Conservation (phyloP, 2,113 vertebrate species). For the Astur gentilis region DNA sequence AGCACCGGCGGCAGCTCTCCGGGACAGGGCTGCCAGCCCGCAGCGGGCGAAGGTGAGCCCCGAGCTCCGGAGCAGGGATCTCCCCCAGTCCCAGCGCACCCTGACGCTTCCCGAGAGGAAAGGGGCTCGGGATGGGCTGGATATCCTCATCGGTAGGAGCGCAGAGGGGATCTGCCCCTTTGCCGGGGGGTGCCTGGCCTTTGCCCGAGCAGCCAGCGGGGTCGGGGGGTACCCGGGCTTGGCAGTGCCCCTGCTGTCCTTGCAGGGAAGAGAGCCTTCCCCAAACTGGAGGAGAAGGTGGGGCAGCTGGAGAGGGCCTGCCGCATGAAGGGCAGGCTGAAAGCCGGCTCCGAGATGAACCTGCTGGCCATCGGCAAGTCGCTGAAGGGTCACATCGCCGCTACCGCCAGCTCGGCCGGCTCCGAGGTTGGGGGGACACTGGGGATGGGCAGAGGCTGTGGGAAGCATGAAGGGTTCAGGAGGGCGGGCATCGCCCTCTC, state of each 20-base stretch:
- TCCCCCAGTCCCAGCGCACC: background rate
- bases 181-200: background rate
- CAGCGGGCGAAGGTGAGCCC: background rate
- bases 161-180: fast-evolving
- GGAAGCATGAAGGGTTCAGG: fast-evolving
- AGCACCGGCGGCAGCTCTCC: background rate
- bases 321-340: conserved; percentile 49
- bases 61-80: background rate
- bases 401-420: conserved; percentile 62
- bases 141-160: background rate
- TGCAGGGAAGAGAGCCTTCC: conserved; percentile 52
- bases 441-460: fast-evolving
- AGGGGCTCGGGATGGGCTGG: background rate
- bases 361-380: conserved; percentile 65
- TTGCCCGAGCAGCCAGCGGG: fast-evolving
- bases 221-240: fast-evolving
- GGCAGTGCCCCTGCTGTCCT: background rate
- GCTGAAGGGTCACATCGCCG: conserved; percentile 69
- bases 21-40: background rate
- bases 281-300: conserved; percentile 62
- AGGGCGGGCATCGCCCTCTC: background rate
- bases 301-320: conserved; percentile 76
- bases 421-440: conserved; percentile 66
- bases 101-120: background rate
- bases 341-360: conserved; percentile 80